Conservation (phyloP, 2,113 vertebrate species). For the Excalfactoria chinensis region DNA sequence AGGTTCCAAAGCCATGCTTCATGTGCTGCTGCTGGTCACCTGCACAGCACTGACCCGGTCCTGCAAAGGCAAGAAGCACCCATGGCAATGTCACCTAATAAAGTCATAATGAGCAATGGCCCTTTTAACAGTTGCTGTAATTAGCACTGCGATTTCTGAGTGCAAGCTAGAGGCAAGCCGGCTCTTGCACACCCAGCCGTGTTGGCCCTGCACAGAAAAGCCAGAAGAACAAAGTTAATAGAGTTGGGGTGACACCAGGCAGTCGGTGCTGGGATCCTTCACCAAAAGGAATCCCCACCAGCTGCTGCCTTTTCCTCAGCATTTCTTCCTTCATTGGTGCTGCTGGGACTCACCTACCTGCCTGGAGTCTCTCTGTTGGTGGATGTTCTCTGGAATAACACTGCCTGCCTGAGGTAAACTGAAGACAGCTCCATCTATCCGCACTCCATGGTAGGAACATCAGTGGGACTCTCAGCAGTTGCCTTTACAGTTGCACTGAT, state of each 20-base stretch:
- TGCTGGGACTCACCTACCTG: not conserved
- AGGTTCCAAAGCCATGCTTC: not conserved
- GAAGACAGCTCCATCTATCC: rapidly evolving
- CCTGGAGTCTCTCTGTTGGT: rapidly evolving
- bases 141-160: conserved; percentile 12
- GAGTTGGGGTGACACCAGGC: no score
- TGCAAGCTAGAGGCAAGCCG: conserved; percentile 10
- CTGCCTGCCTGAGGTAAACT: rapidly evolving
- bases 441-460: rapidly evolving
- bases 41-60: not conserved
- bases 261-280: rapidly evolving
- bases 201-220: not conserved
- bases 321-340: rapidly evolving
- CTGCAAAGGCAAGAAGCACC: not conserved
- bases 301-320: rapidly evolving
- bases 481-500: not conserved
- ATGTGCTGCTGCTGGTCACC: conserved; percentile 18
- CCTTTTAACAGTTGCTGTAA: conserved; percentile 52
- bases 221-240: not conserved
- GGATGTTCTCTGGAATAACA: not conserved
- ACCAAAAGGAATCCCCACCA: not conserved
- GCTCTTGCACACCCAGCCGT: not conserved
- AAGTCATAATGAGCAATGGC: not conserved
- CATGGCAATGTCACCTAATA: not conserved
- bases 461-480: not conserved